phyloP scores from a whole-genome alignment of 2,888 invertebrate species.

The Fragum sueziense region DNA sequence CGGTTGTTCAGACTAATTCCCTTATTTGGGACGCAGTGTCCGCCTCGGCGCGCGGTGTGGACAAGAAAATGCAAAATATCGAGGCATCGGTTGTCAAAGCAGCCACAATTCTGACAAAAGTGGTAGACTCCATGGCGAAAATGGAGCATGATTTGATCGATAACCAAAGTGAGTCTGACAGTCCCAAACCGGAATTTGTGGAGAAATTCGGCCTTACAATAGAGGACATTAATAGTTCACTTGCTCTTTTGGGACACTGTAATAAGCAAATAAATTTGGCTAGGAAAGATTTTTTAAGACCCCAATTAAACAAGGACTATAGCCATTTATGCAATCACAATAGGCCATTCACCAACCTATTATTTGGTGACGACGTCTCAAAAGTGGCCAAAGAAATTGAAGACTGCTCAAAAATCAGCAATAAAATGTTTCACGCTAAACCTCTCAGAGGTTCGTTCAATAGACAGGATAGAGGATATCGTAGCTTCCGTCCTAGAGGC shows the following conservation, averaged over 20 bases:
- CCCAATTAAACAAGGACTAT: too few species aligned
- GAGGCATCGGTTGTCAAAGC: background rate
- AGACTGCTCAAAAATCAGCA: conserved; percentile 5
- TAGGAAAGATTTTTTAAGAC: too few species aligned
- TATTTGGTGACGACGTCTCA: background rate
- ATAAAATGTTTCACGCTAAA: background rate
- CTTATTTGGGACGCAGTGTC: background rate
- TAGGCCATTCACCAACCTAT: background rate
- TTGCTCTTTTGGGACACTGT: too few species aligned
- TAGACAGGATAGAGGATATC: background rate
- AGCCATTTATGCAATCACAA: too few species aligned
- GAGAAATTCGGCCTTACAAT: too few species aligned
- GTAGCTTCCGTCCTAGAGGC: background rate
- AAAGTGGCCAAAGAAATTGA: background rate
- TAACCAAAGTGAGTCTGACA: background rate
- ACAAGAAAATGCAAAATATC: too few species aligned
- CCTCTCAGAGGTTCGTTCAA: background rate
- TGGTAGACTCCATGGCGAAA: background rate
- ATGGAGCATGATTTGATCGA: background rate
- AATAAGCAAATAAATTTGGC: too few species aligned
- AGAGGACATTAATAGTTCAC: too few species aligned
- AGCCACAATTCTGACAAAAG: background rate
- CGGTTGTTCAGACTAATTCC: background rate
- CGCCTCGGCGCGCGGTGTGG: background rate
- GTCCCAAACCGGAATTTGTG: background rate